Evolutionary conservation across 2,797 vertebrate species (phyloP).

Genomic region (Netta rufina): DNA sequence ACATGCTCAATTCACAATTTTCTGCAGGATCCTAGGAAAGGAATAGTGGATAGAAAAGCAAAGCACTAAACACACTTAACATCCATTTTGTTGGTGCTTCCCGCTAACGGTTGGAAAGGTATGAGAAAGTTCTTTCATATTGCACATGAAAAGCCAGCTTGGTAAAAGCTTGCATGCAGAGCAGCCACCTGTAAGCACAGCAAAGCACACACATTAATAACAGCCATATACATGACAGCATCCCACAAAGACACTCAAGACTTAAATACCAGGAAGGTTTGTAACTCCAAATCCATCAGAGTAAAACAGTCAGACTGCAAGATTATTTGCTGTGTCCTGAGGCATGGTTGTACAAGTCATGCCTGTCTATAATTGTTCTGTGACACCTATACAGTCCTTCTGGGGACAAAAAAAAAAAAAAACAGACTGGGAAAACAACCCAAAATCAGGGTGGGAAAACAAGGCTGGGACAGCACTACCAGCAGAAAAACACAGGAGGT

Average conservation of each 20-base stretch:
- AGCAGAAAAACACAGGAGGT: background rate
- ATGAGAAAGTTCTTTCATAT: background rate
- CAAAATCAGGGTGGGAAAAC: background rate
- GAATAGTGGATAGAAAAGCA: background rate
- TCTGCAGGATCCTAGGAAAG: constrained; percentile 13
- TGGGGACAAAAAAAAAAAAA: background rate
- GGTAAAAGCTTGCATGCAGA: background rate
- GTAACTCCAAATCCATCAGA: background rate
- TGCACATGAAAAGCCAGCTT: background rate
- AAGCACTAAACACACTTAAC: background rate
- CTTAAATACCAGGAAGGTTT: background rate
- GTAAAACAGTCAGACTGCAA: background rate
- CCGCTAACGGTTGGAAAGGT: background rate
- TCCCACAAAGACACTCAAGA: background rate
- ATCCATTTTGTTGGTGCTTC: background rate
- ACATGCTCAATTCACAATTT: background rate
- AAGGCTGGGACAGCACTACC: background rate
- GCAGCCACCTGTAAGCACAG: constrained; percentile 30
- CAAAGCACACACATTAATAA: background rate
- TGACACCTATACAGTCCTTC: background rate
- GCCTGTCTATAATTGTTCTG: background rate
- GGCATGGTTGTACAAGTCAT: background rate
- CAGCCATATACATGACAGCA: background rate
- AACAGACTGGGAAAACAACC: background rate
- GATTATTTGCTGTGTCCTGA: background rate